phyloP scores from a whole-genome alignment of 2,888 invertebrate species.

The Pilophorus perplexus region DNA sequence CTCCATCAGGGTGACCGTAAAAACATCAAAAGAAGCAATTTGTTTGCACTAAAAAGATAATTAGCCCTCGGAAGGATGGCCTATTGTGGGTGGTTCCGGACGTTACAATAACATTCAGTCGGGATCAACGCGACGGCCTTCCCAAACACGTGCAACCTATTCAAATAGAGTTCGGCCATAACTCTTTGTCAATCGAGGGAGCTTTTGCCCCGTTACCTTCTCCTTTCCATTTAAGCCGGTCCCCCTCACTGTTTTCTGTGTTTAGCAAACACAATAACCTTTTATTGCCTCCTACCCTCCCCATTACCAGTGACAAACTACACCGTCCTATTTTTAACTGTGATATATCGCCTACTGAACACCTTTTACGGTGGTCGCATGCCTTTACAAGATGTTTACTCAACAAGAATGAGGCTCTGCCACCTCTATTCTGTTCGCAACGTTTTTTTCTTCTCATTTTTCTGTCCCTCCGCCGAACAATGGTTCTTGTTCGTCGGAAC shows the following conservation, averaged over 20 bases:
- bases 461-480: not conserved
- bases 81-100: not conserved
- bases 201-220: not conserved
- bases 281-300: slow-evolving; percentile 14
- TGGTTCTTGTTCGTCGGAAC: no score
- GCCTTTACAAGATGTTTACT: slow-evolving; percentile 22
- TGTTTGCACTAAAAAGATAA: slow-evolving; percentile 14
- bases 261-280: slow-evolving; percentile 29
- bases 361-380: slow-evolving; percentile 21
- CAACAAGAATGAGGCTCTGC: not conserved
- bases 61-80: slow-evolving; percentile 1
- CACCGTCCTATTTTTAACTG: slow-evolving; percentile 34
- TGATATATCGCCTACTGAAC: slow-evolving; percentile 33
- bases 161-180: slow-evolving; percentile 26
- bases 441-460: no score
- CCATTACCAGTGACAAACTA: slow-evolving; percentile 33
- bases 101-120: slow-evolving; percentile 14
- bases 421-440: not conserved
- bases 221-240: no score
- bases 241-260: not conserved
- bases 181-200: slow-evolving; percentile 16
- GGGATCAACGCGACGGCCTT: slow-evolving; percentile 12
- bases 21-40: not conserved
- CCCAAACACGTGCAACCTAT: slow-evolving; percentile 22
- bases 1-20: not conserved